Percentiles rank a stretch among this genome's conserved stretches.
Evolutionary conservation across 2,113 vertebrate genomes (phyloP).

Genomic region (Macquaria australasica): DNA sequence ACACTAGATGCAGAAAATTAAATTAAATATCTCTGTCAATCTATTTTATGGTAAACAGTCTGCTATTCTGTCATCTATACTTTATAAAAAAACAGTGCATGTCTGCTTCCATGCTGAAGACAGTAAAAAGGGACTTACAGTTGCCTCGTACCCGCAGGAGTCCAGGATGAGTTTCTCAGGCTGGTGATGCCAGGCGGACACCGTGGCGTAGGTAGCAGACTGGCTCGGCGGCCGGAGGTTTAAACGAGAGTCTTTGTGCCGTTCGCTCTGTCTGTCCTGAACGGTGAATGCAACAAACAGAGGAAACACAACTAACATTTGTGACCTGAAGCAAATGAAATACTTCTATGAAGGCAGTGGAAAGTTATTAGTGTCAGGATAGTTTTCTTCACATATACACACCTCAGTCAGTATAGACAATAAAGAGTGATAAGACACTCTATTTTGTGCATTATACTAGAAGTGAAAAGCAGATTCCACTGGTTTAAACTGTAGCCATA

Average conservation of each 20-base stretch:
- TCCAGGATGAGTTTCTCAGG: constrained; percentile 98
- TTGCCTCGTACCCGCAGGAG: constrained; percentile 97
- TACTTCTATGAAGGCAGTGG: not conserved
- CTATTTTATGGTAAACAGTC: not conserved
- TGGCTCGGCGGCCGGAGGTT: constrained; percentile 94
- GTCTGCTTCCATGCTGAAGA: not conserved
- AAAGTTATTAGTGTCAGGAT: not conserved
- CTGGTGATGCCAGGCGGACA: constrained; percentile 98
- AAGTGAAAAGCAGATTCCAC: not conserved
- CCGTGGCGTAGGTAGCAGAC: constrained; percentile 92
- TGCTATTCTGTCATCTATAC: not conserved
- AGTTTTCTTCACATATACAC: not conserved
- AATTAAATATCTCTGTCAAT: not conserved
- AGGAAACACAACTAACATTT: not conserved
- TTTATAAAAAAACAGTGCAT: no score
- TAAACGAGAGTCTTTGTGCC: constrained; percentile 89
- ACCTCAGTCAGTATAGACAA: not conserved
- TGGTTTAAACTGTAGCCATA: not conserved
- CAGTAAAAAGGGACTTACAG: constrained; percentile 83
- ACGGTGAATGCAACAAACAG: constrained; percentile 5
- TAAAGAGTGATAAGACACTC: not conserved
- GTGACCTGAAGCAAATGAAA: not conserved
- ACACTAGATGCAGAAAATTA: not conserved
- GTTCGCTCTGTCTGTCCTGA: constrained; percentile 89
- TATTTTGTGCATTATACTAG: not conserved